A percentile compares a stretch with the other conserved stretches of the same genome.
Evolutionary conservation across 2,113 vertebrate genomes (phyloP).

Genomic region (Gallinago jamesoni): DNA sequence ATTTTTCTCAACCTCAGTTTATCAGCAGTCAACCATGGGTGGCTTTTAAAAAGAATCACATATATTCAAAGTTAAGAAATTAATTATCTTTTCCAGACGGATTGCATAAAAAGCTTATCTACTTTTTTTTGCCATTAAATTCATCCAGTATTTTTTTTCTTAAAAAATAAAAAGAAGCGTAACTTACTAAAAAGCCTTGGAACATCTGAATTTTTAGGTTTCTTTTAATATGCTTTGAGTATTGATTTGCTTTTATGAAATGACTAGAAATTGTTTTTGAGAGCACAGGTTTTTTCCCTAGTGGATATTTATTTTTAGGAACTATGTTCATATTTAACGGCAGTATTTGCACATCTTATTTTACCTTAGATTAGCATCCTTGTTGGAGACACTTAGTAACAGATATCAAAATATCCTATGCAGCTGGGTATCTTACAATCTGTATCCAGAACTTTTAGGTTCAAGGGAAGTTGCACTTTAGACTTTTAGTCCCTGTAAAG

Average conservation of each 20-base stretch:
- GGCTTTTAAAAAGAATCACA: slow-evolving; percentile 18
- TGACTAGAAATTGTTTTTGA: background rate
- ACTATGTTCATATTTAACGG: background rate
- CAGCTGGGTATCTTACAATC: background rate
- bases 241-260: background rate
- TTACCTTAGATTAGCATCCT: background rate
- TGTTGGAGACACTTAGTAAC: background rate
- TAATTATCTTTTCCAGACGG: background rate
- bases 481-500: background rate
- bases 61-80: background rate
- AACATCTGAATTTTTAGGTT: background rate
- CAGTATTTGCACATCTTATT: slow-evolving; percentile 11
- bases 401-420: background rate
- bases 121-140: background rate
- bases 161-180: background rate
- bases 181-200: background rate
- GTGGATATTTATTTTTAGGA: background rate
- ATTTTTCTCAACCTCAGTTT: slow-evolving; percentile 36
- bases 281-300: background rate
- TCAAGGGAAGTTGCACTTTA: background rate
- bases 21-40: slow-evolving; percentile 17
- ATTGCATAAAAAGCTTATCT: background rate
- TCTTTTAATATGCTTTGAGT: background rate
- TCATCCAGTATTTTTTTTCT: background rate
- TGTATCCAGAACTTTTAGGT: background rate